phyloP scores from a whole-genome alignment of 2,797 vertebrate species.

The Monodelphis domestica region DNA sequence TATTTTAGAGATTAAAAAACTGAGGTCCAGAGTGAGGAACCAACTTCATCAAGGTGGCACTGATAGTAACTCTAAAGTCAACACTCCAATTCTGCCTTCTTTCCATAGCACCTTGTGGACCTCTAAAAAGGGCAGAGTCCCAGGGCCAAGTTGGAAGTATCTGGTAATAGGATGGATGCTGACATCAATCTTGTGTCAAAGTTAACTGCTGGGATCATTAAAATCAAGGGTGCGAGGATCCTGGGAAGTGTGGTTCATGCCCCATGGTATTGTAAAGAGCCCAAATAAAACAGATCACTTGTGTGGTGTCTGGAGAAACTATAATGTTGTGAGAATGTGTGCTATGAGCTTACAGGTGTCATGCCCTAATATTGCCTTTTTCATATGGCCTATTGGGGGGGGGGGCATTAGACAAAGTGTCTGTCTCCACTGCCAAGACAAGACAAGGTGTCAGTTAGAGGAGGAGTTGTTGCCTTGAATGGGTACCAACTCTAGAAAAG shows the following conservation, averaged over 20 bases:
- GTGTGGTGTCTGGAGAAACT: neutral
- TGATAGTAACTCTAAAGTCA: neutral
- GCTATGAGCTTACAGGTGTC: neutral
- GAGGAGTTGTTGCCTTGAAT: neutral
- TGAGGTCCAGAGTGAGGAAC: neutral
- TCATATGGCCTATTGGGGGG: neutral
- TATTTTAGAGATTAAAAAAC: neutral
- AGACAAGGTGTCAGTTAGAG: neutral
- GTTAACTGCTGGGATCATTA: neutral
- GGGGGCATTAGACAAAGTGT: neutral
- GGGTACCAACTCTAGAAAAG: neutral
- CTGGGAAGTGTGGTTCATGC: too few species aligned
- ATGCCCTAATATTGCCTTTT: neutral
- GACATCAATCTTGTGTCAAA: neutral
- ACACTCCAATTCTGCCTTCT: neutral
- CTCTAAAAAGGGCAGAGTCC: neutral
- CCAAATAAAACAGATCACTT: neutral
- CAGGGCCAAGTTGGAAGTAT: neutral
- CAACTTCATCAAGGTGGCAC: neutral
- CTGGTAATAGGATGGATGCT: neutral
- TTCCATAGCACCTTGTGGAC: neutral
- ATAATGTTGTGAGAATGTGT: neutral
- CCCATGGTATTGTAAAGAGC: neutral
- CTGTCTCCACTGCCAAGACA: neutral
- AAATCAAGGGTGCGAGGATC: neutral